Evolutionary conservation across 2,113 vertebrate species (phyloP), one percentile per base, ranked within the genome.

Genomic region (Ptychochromis oligacanthus): DNA sequence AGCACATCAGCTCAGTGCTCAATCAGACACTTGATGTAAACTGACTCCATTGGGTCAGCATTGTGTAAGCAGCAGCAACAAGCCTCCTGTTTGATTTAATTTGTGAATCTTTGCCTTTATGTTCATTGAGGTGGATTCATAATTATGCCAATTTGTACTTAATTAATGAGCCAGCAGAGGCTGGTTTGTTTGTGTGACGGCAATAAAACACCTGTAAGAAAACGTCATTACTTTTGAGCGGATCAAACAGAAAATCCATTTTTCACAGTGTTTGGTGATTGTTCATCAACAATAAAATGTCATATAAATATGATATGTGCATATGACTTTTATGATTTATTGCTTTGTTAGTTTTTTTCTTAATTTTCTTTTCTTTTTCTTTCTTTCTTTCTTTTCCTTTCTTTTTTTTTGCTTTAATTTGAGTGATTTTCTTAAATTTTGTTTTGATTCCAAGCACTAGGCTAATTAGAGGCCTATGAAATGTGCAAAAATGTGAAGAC

Each of bases 11-110:
- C 74, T 59, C 24, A 57, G 81, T 74, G 74, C 79, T 87, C 82
- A 78, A 80, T 89, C 82, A 91, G 52, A 86, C 80, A 65, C 79
- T 83, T 88, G 84, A 91, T 79, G 26, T 65, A 67, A 87, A 91
- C 78, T 72, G 67, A 88, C 67, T 78, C 57, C 54, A 91, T 88
- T 88, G 75, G 86, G 58, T 87, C 78, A 88, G 86, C 78, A 78
- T 10, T 46, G 40, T 26, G 15, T 49, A 1, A 43, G 40, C 40
- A 17, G 46, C 46, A 18, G 64, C 64, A 67, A 46, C 64, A 4
- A 46, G 40, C 8, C 22, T 11, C 7, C 46, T 49, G 46, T 15
- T 17, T 15, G 46, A 49, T 36, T 67, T 22, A 6, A 22, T 46
- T 26, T 46, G n/a, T 22, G 24, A 46, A 24, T 11, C 62, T 0